These are phyloP conservation scores for Hyposoter dolosus DNA, from an alignment of 2,888 invertebrate species.

Conservation along the genomic window DNA sequence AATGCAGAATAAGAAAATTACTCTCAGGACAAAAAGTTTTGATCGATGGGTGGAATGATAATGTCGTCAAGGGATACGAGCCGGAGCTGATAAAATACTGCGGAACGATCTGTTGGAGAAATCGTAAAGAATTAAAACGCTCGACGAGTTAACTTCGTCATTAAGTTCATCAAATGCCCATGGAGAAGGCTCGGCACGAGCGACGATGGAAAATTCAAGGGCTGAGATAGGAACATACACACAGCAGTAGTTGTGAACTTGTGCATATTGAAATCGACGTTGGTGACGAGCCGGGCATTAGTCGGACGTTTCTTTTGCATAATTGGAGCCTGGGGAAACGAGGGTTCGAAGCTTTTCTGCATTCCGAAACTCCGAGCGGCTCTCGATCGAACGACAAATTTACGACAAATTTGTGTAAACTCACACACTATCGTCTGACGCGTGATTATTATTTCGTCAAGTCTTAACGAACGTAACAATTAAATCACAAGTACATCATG, in stretches of 20 bases:
- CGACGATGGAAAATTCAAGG: slow-evolving; percentile 47
- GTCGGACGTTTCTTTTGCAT: slow-evolving; percentile 76
- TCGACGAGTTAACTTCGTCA: neutral
- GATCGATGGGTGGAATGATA: neutral
- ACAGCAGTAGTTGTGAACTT: slow-evolving; percentile 14
- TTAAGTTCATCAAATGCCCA: slow-evolving; percentile 24
- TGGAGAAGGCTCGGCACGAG: slow-evolving; percentile 25
- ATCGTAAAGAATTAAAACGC: slow-evolving; percentile 21
- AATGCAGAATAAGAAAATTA: neutral
- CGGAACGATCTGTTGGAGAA: slow-evolving; percentile 43
- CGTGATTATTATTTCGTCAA: slow-evolving; percentile 48
- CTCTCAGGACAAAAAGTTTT: neutral
- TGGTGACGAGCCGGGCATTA: slow-evolving; percentile 58
- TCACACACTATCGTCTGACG: slow-evolving; percentile 35
- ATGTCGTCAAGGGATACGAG: slow-evolving; percentile 55
- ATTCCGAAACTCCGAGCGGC: slow-evolving; percentile 1
- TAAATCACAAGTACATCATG: neutral
- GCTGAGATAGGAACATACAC: neutral
- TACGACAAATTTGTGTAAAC: slow-evolving; percentile 41
- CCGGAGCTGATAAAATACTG: slow-evolving; percentile 66
- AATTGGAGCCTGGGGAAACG: slow-evolving; percentile 73
- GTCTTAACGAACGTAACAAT: neutral
- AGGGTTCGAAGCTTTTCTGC: slow-evolving; percentile 49
- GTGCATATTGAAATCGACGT: slow-evolving; percentile 11
- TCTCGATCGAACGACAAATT: slow-evolving; percentile 30